phyloP scores from a whole-genome alignment of 2,113 vertebrate species.

The Lamprologus speciosus region DNA sequence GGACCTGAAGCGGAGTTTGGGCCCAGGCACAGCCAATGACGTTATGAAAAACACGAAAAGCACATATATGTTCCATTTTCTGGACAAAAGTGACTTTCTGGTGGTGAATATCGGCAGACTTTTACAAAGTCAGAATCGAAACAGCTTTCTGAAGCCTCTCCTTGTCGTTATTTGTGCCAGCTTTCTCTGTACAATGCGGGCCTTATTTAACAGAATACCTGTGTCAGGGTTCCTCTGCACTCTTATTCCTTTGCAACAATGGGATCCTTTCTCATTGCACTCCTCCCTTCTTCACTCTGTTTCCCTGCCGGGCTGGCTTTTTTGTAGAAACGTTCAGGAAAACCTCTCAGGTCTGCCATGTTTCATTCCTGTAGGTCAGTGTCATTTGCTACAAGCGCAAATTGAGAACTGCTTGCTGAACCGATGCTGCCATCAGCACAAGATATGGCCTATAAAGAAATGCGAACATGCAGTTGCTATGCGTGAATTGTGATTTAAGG shows the following conservation, averaged over 20 bases:
- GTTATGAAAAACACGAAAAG: background rate
- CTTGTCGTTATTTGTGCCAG: slow-evolving; percentile 11
- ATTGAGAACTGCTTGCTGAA: background rate
- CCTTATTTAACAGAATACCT: slow-evolving; percentile 74
- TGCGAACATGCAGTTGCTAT: background rate
- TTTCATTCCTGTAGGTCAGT: slow-evolving; percentile 34
- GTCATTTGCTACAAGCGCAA: background rate
- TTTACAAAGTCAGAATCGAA: background rate
- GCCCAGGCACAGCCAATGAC: background rate
- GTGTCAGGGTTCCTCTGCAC: slow-evolving; percentile 62
- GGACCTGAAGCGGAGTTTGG: background rate
- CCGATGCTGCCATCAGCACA: background rate
- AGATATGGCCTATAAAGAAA: background rate
- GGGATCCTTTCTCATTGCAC: slow-evolving; percentile 61
- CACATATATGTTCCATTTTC: background rate
- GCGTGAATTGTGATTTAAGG: background rate
- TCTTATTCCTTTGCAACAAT: slow-evolving; percentile 64
- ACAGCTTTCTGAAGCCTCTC: slow-evolving; percentile 50
- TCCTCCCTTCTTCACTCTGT: slow-evolving; percentile 33
- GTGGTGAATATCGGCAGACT: background rate
- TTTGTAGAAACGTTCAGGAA: slow-evolving; percentile 28
- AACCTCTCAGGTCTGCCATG: slow-evolving; percentile 1
- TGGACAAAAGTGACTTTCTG: background rate
- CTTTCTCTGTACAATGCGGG: slow-evolving; percentile 52
- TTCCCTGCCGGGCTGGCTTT: slow-evolving; percentile 32